A percentile compares a stretch with the other conserved stretches of the same genome.
Conservation (phyloP, 2,797 vertebrate species). For the Loris lydekkerianus region DNA sequence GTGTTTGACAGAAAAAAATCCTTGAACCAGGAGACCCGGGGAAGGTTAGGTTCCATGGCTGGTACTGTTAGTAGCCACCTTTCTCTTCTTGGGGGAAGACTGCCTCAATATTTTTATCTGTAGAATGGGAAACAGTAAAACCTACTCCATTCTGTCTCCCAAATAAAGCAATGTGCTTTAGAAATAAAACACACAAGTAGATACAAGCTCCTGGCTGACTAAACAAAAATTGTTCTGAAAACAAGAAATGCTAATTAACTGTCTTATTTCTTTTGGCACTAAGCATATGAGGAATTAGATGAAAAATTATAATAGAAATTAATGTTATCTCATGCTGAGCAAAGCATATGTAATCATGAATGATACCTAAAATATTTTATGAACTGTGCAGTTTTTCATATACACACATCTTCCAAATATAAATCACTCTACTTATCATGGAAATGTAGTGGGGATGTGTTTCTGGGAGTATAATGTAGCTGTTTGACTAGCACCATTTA, state of each 20-base stretch:
- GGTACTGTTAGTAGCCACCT: not conserved
- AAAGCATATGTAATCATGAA: slow-evolving; percentile 84
- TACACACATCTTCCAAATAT: slow-evolving; percentile 72
- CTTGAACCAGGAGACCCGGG: not conserved
- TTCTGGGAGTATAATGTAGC: slow-evolving; percentile 70
- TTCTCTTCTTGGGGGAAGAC: not conserved
- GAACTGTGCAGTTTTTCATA: slow-evolving; percentile 79
- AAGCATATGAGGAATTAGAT: slow-evolving; percentile 82
- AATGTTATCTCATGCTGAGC: slow-evolving; percentile 84
- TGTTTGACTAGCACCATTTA: slow-evolving; percentile 74
- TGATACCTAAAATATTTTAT: slow-evolving; percentile 86
- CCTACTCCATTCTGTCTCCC: not conserved
- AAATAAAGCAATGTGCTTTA: slow-evolving; percentile 18
- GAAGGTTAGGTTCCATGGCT: not conserved
- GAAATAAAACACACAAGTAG: slow-evolving; percentile 9
- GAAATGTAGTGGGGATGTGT: slow-evolving; percentile 57
- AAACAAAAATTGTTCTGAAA: slow-evolving; percentile 67
- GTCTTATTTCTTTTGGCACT: slow-evolving; percentile 76
- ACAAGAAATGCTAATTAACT: slow-evolving; percentile 80
- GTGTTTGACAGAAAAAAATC: slow-evolving; percentile 24
- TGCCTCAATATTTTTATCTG: not conserved
- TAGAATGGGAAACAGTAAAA: not conserved
- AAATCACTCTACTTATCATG: slow-evolving; percentile 77
- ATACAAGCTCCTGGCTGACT: slow-evolving; percentile 47
- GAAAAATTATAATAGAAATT: slow-evolving; percentile 84